Base-by-base conservation (phyloP, 2,113 vertebrate genomes). In the Alosa alosa region DNA sequence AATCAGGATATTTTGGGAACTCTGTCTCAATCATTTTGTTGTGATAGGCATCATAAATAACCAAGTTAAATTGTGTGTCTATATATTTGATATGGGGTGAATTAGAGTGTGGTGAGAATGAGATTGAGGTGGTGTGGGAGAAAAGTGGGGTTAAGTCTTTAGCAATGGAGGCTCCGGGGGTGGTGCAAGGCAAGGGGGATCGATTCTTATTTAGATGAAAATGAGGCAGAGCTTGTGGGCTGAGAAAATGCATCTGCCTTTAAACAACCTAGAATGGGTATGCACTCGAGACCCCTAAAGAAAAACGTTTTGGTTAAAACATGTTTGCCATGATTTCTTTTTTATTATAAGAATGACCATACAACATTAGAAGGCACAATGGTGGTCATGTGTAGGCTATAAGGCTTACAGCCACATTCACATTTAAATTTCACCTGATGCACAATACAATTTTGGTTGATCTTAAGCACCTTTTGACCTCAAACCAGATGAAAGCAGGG, bases 201-300 rank as follows among this genome's bases (percentile, higher is more conserved):
- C 94, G 94, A 96, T 95, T 96, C 94, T 95, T 95, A 95, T 96
- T 96, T 95, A 95, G 94, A 96, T 96, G 94, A 96, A 96, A 95
- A 96, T 96, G 94, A 96, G 95, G 92, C 93, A 92, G 91, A 91
- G 93, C 94, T 94, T 83, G 91, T 93, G 93, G 90, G 93, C 93
- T 92, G 94, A 93, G 89, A 91, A 90, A 93, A 94, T 91, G 92
- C 94, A 94, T 93, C 93, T 92, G 93, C 92, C 90, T 93, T 92
- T 91, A 93, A 90, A 89, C 93, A 93, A 94, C 92, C 91, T 91
- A 93, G 90, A 89, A 87, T 92, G 90, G 91, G 91, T 92, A 90
- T 90, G 91, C 89, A 93, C 91, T 90, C 92, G 31, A 92, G 89
- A 72, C 88, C 81, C 87, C 17, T 68, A 47, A 84, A 87, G 17